phyloP scores from a whole-genome alignment of 2,888 invertebrate genomes.

The Conchocele bisecta region DNA sequence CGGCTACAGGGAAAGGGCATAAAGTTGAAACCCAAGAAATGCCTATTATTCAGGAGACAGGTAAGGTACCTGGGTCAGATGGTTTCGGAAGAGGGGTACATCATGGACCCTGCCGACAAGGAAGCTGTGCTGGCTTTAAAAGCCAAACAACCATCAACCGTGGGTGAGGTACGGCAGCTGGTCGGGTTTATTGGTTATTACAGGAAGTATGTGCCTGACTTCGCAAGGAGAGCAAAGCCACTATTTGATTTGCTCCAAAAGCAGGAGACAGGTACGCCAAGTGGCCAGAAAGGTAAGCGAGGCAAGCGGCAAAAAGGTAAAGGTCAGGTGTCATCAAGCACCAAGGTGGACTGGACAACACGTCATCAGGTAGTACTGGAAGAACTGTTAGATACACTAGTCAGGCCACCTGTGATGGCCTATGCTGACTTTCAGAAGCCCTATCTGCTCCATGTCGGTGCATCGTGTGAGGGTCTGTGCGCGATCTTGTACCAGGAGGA shows the following conservation, averaged over 20 bases:
- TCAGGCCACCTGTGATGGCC: conserved; percentile 23
- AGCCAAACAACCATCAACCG: conserved; percentile 19
- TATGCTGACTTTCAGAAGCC: conserved; percentile 27
- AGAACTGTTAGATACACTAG: conserved; percentile 17
- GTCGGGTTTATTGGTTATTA: conserved; percentile 43
- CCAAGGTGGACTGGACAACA: conserved; percentile 11
- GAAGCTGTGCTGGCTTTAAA: conserved; percentile 37
- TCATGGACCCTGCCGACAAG: conserved; percentile 43
- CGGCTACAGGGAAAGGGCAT: conserved; percentile 43
- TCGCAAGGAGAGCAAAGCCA: conserved; percentile 34
- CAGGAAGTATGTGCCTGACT: conserved; percentile 45
- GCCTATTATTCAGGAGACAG: conserved; percentile 45
- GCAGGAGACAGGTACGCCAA: background rate
- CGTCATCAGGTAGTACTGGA: conserved; percentile 17
- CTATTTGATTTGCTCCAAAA: conserved; percentile 47
- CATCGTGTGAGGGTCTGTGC: conserved; percentile 22
- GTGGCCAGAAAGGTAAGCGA: conserved; percentile 21
- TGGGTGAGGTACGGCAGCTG: conserved; percentile 45
- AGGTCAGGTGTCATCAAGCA: conserved; percentile 18
- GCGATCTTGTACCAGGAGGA: conserved; percentile 26
- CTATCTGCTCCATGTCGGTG: conserved; percentile 29
- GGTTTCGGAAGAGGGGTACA: conserved; percentile 38
- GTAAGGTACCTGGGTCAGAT: conserved; percentile 55
- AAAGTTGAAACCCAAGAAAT: conserved; percentile 48
- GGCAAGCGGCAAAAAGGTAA: background rate